phyloP scores from a whole-genome alignment of 2,888 invertebrate species.

The Nomada flava region DNA sequence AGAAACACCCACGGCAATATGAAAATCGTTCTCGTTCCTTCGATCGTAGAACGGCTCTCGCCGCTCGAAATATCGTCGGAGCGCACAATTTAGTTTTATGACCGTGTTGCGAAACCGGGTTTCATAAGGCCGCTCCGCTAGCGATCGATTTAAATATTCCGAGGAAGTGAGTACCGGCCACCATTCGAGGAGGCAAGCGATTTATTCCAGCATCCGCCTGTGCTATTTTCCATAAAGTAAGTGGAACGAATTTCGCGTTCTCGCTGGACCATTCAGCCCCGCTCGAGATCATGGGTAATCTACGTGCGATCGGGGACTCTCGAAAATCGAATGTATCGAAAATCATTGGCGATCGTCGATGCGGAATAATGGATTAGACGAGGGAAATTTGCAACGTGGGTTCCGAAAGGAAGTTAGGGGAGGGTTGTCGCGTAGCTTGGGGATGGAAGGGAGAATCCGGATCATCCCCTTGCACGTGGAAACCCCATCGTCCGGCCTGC shows the following conservation, averaged over 20 bases:
- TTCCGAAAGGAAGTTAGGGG: conserved; percentile 30
- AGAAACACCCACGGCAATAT: conserved; percentile 27
- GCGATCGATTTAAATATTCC: conserved; percentile 43
- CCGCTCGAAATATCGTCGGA: background rate
- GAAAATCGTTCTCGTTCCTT: conserved; percentile 15
- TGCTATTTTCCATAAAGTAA: conserved; percentile 59
- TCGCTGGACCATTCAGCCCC: conserved; percentile 47
- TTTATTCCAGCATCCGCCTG: conserved; percentile 23
- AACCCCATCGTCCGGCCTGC: conserved; percentile 31
- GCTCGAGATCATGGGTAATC: conserved; percentile 53
- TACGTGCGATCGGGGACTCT: conserved; percentile 66
- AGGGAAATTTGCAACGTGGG: conserved; percentile 58
- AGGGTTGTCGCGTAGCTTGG: background rate
- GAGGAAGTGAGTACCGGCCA: conserved; percentile 13
- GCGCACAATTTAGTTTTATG: conserved; percentile 27
- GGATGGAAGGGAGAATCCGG: conserved; percentile 49
- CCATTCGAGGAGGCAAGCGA: background rate
- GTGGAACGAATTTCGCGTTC: conserved; percentile 59
- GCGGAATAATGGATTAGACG: conserved; percentile 71
- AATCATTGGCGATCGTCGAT: conserved; percentile 67
- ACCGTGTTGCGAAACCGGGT: conserved; percentile 23
- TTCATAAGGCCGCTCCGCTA: conserved; percentile 9
- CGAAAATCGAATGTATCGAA: conserved; percentile 68
- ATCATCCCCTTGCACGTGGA: conserved; percentile 55
- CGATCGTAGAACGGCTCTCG: background rate